A percentile compares a stretch with the other conserved stretches of the same genome.
phyloP scores from a whole-genome alignment of 92 coral and sea anemone species.

The Desmophyllum pertusum region DNA sequence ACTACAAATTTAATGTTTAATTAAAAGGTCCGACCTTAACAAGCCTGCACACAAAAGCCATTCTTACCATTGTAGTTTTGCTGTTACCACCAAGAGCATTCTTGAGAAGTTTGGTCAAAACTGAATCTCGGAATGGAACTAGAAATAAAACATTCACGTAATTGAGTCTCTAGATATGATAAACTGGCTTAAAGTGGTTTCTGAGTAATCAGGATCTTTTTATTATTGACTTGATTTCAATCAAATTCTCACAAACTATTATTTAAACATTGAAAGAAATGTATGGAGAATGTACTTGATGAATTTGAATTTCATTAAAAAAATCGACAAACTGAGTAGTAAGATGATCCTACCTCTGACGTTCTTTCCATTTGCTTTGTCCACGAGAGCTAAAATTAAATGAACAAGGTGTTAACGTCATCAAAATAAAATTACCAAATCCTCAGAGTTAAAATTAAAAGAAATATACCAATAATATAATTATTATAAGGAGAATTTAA shows the following conservation, averaged over 20 bases:
- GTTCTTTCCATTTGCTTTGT: constrained; percentile 85
- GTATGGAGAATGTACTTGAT: neutral
- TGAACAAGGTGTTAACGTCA: neutral
- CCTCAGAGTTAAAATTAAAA: neutral
- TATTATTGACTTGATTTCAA: too few relatives aligned
- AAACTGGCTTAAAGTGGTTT: neutral
- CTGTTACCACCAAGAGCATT: constrained; percentile 99
- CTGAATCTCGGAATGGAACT: constrained; percentile 96
- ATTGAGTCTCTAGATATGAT: neutral
- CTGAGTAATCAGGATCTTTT: neutral
- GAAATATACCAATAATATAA: too few relatives aligned
- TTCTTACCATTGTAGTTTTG: constrained; percentile 89
- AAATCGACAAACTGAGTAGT: neutral
- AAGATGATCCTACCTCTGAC: constrained; percentile 76
- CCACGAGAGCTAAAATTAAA: constrained; percentile 81
- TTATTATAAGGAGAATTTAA: neutral
- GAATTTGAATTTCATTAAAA: too few relatives aligned
- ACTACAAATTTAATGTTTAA: too few relatives aligned
- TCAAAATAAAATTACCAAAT: neutral
- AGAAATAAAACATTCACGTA: neutral
- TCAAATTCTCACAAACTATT: neutral
- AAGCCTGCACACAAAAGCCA: too few relatives aligned
- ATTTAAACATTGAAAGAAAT: neutral
- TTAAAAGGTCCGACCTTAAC: too few relatives aligned
- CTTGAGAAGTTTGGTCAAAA: constrained; percentile 87